Percentiles rank a stretch among this genome's conserved stretches.
phyloP scores from a whole-genome alignment of 2,888 invertebrate genomes.

The Perithous albicinctus region DNA sequence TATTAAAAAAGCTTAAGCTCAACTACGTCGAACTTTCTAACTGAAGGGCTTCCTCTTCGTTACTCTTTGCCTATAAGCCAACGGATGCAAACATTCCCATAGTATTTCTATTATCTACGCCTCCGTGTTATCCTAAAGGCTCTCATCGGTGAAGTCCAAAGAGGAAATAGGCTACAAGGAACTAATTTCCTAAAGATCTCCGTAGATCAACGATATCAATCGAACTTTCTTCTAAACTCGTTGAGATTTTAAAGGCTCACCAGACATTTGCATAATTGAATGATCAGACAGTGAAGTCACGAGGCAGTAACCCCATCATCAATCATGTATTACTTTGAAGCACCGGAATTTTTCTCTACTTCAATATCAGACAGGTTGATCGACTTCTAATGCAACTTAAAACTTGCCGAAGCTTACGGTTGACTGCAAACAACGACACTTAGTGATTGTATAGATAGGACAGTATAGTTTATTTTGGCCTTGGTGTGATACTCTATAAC shows the following conservation, averaged over 20 bases:
- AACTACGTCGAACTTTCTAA: background rate
- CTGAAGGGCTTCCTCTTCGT: background rate
- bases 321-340: background rate
- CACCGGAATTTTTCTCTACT: background rate
- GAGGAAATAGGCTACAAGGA: background rate
- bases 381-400: background rate
- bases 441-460: background rate
- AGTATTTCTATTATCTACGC: constrained; percentile 1
- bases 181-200: constrained; percentile 17
- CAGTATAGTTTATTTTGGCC: constrained; percentile 4
- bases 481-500: background rate
- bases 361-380: background rate
- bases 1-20: background rate
- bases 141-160: background rate
- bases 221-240: constrained; percentile 35
- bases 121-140: background rate
- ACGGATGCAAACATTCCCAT: background rate
- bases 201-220: constrained; percentile 39
- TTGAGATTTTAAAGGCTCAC: constrained; percentile 3
- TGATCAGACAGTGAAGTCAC: constrained; percentile 19
- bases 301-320: background rate
- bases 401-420: background rate
- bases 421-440: background rate
- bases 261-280: constrained; percentile 57
- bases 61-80: background rate